These are phyloP conservation scores for Doryteuthis pealeii DNA, from an alignment of 1,140 invertebrate species.

Conservation along the genomic window DNA sequence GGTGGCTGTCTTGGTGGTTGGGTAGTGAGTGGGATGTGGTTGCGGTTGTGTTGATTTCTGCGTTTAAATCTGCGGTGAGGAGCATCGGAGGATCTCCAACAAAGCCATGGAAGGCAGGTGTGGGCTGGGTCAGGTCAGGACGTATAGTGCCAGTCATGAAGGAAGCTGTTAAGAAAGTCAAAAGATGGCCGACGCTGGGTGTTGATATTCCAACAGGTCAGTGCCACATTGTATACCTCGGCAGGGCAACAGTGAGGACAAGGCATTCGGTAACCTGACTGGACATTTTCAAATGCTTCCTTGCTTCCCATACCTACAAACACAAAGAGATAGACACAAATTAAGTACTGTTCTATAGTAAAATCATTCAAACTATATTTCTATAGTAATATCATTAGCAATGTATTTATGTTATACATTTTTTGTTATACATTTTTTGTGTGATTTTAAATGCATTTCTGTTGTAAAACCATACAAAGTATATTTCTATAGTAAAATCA, in stretches of 20 bases:
- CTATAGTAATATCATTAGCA: not conserved
- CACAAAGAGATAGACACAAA: not conserved
- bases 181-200: constrained; percentile 49
- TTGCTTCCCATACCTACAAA: constrained; percentile 48
- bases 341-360: not conserved
- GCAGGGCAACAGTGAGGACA: constrained; percentile 46
- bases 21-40: not conserved
- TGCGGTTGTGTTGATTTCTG: not conserved
- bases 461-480: too few relatives aligned
- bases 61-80: not conserved
- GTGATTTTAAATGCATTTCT: too few relatives aligned
- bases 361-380: too few relatives aligned
- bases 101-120: not conserved
- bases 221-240: constrained; percentile 51
- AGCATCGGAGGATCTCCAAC: not conserved
- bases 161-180: constrained; percentile 55
- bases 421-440: too few relatives aligned
- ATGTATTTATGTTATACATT: not conserved
- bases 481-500: too few relatives aligned
- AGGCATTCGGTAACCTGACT: constrained; percentile 50
- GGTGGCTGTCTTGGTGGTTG: not conserved
- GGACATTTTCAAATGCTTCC: constrained; percentile 52
- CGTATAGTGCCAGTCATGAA: constrained; percentile 39
- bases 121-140: constrained; percentile 3
- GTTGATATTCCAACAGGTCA: constrained; percentile 50